Conservation (phyloP, 37 sponge, comb jelly and placozoan species). For the Eunapius fragilis region DNA sequence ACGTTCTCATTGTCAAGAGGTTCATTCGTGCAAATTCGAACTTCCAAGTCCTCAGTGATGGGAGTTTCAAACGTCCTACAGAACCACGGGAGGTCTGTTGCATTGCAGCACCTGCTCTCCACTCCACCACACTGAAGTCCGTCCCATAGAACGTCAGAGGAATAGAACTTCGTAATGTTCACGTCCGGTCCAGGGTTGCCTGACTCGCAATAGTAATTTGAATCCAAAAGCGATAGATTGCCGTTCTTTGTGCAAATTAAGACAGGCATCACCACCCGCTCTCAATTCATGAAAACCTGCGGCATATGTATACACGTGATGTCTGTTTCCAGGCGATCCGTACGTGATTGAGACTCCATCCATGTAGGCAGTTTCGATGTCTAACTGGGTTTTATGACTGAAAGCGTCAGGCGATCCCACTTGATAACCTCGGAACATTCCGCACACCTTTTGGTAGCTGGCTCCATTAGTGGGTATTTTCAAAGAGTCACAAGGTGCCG, state of each 20-base stretch:
- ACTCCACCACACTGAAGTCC: conserved; percentile 4
- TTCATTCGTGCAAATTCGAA: conserved; percentile 15
- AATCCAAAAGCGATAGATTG: background rate
- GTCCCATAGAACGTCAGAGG: conserved; percentile 32
- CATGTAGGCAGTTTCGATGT: no score
- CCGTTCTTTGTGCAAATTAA: no score
- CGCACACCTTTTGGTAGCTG: no score
- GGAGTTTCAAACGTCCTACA: background rate
- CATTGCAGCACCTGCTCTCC: conserved; percentile 20
- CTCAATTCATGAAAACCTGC: background rate
- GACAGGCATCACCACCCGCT: no score
- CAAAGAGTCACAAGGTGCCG: no score
- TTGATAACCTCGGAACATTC: no score
- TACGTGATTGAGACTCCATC: no score
- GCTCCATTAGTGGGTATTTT: background rate
- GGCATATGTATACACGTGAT: background rate
- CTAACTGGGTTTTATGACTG: no score
- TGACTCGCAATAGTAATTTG: conserved; percentile 13
- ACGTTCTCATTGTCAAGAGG: conserved; percentile 1
- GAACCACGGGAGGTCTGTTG: conserved; percentile 35
- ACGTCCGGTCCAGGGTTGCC: background rate
- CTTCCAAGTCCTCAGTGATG: conserved; percentile 15
- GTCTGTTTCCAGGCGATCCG: no score
- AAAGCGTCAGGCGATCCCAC: no score
- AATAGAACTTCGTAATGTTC: background rate